Evolutionary conservation across 2,113 vertebrate species (phyloP).

Genomic region (Sorex araneus): DNA sequence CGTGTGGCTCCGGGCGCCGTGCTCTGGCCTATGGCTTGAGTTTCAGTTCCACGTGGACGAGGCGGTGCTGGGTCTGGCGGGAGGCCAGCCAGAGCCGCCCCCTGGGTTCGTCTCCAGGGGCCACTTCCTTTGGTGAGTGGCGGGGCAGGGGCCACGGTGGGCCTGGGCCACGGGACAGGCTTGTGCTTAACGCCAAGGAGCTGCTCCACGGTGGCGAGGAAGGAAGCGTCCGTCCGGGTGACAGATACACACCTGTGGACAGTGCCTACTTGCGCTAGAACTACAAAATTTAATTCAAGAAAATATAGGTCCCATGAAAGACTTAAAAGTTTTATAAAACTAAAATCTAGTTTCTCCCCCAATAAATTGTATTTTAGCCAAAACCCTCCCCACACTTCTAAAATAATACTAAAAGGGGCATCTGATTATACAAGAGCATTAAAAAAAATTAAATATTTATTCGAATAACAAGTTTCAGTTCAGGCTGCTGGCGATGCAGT

Average conservation of each 20-base stretch:
- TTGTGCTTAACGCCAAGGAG: conserved; percentile 62
- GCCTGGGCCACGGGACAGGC: not conserved
- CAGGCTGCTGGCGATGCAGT: conserved; percentile 90
- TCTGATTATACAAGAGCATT: conserved; percentile 93
- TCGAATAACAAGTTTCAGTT: conserved; percentile 92
- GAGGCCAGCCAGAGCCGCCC: not conserved
- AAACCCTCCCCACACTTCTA: conserved; percentile 81
- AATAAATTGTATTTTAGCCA: conserved; percentile 84
- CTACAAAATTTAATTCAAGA: conserved; percentile 81
- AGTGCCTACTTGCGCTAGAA: conserved; percentile 74
- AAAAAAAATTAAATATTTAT: conserved; percentile 95
- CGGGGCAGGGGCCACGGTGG: not conserved
- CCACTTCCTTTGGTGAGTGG: conserved; percentile 33
- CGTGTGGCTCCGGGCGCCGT: not conserved
- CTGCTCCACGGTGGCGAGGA: conserved; percentile 51
- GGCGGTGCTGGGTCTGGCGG: not conserved
- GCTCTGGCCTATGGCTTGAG: not conserved
- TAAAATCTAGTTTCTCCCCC: conserved; percentile 83
- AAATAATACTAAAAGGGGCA: conserved; percentile 88
- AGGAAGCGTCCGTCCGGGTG: conserved; percentile 78
- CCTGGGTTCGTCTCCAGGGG: not conserved
- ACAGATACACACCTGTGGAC: conserved; percentile 75
- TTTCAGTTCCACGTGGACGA: not conserved
- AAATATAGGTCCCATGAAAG: conserved; percentile 82
- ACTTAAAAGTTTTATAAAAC: conserved; percentile 80